A percentile compares a stretch with the other conserved stretches of the same genome.
phyloP scores from a whole-genome alignment of 2,888 invertebrate genomes.

The Parasteatoda lunata region DNA sequence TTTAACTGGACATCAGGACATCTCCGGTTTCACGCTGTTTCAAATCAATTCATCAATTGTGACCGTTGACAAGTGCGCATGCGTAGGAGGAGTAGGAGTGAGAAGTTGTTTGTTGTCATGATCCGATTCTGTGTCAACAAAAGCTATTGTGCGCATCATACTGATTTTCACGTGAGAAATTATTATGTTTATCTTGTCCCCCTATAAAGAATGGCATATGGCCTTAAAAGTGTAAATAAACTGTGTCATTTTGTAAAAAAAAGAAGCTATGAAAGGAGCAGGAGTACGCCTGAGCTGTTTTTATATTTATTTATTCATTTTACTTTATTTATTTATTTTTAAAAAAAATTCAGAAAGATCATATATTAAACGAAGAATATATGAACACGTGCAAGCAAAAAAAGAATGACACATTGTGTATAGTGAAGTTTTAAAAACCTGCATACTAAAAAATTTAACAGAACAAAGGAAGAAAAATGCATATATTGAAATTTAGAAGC shows the following conservation, averaged over 20 bases:
- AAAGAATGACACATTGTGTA: no score
- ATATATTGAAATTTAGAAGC: no score
- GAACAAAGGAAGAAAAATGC: no score
- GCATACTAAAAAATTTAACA: no score
- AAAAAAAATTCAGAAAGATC: no score
- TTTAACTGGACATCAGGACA: not conserved
- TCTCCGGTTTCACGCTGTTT: not conserved
- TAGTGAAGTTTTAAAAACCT: no score
- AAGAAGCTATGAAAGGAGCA: not conserved
- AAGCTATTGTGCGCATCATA: slow-evolving; percentile 36
- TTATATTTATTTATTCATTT: no score
- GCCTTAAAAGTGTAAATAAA: slow-evolving; percentile 13
- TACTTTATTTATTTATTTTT: no score
- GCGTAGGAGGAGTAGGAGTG: slow-evolving; percentile 38
- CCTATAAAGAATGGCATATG: slow-evolving; percentile 16
- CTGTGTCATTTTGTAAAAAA: not conserved
- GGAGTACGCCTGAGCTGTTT: no score
- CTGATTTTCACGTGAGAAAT: slow-evolving; percentile 51
- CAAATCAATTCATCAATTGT: not conserved
- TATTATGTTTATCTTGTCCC: slow-evolving; percentile 59
- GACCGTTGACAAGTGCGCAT: slow-evolving; percentile 52
- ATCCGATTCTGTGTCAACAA: slow-evolving; percentile 20
- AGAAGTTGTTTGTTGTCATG: slow-evolving; percentile 44
- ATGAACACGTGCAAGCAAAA: no score
- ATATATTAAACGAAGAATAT: no score